Percentiles rank a stretch among this genome's conserved stretches.
Evolutionary conservation across 1,140 invertebrate genomes (phyloP).

Genomic region (Drosophila pachea): DNA sequence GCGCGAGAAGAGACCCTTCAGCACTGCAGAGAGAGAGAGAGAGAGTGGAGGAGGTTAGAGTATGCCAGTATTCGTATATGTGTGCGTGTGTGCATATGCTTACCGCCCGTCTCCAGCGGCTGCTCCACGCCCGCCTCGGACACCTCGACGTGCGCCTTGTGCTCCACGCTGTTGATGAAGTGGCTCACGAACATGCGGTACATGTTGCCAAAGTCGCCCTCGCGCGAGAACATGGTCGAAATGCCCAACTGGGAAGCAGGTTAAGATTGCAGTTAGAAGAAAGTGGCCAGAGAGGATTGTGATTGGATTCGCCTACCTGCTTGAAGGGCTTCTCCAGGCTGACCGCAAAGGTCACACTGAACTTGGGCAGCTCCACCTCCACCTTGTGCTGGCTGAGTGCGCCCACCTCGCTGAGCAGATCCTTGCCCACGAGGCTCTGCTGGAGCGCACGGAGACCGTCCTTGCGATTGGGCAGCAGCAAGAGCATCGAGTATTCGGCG

Average conservation of each 20-base stretch:
- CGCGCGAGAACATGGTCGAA: slow-evolving; percentile 80
- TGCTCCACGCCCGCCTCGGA: slow-evolving; percentile 79
- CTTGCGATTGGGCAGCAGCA: slow-evolving; percentile 71
- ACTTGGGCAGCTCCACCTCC: slow-evolving; percentile 82
- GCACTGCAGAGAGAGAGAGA: slow-evolving; percentile 34
- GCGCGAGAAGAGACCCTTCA: slow-evolving; percentile 68
- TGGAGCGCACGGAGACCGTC: slow-evolving; percentile 63
- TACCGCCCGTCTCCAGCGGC: slow-evolving; percentile 81
- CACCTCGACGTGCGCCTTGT: slow-evolving; percentile 73
- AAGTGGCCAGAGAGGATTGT: background rate
- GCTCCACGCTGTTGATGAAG: slow-evolving; percentile 79
- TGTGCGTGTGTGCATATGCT: too few relatives aligned
- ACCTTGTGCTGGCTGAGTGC: slow-evolving; percentile 73
- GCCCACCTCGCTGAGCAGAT: slow-evolving; percentile 72
- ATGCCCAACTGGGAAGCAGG: slow-evolving; percentile 81
- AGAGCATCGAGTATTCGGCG: slow-evolving; percentile 65
- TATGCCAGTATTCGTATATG: background rate
- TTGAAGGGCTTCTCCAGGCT: slow-evolving; percentile 80
- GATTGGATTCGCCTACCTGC: slow-evolving; percentile 75
- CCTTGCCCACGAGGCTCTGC: slow-evolving; percentile 65
- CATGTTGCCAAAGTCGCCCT: slow-evolving; percentile 81
- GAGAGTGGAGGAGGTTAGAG: background rate
- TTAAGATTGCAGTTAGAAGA: background rate
- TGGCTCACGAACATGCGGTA: slow-evolving; percentile 81
- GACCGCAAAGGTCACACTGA: slow-evolving; percentile 81